These are phyloP conservation scores for Cephalopholis sonnerati DNA, from an alignment of 2,113 vertebrate genomes.

Conservation along the genomic window DNA sequence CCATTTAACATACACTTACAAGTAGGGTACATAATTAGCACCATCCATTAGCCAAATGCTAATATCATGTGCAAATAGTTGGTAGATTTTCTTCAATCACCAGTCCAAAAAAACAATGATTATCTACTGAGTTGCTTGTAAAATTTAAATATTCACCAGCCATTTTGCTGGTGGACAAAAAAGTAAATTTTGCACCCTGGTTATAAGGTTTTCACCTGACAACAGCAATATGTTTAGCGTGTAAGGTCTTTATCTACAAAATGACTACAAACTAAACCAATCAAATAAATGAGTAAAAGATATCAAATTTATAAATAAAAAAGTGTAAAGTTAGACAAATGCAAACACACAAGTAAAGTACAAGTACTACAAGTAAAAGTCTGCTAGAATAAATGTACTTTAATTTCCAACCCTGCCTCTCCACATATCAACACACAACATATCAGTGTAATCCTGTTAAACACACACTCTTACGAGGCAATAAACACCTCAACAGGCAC, in stretches of 20 bases:
- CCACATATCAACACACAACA: constrained; percentile 7
- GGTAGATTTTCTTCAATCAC: too few species aligned
- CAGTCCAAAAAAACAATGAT: too few species aligned
- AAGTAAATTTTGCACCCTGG: too few species aligned
- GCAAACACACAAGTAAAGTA: too few species aligned
- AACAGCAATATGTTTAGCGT: not conserved
- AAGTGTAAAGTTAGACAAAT: not conserved
- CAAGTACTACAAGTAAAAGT: too few species aligned
- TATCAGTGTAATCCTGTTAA: constrained; percentile 40
- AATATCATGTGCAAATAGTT: too few species aligned
- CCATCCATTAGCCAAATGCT: too few species aligned
- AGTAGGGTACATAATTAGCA: too few species aligned
- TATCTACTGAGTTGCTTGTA: too few species aligned
- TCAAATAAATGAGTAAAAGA: not conserved
- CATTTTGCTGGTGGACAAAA: too few species aligned
- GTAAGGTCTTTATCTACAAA: not conserved
- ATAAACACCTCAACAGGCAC: constrained; percentile 52
- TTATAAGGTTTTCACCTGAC: not conserved
- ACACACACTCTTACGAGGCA: constrained; percentile 51
- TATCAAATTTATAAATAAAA: not conserved
- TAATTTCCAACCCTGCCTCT: not conserved
- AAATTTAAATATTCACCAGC: too few species aligned
- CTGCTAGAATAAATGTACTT: not conserved
- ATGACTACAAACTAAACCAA: not conserved
- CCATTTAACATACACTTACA: not conserved